Base-by-base conservation (phyloP, 1,140 invertebrate genomes). In the Drosophila repletoides region DNA sequence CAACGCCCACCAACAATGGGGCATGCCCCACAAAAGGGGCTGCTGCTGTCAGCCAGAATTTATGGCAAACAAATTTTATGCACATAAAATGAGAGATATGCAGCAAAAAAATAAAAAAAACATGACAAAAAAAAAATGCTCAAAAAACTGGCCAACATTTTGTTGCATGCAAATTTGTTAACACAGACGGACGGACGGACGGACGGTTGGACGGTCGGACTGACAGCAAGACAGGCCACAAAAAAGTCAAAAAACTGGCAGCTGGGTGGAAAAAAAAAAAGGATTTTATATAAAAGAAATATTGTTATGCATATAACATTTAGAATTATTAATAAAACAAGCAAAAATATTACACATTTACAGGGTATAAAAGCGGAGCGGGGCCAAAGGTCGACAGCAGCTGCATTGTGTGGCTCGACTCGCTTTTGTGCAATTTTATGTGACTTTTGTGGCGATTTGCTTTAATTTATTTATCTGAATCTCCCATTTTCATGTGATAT, bases 81-180 rank as follows among this genome's bases (percentile, higher is more conserved):
- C 66, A 69, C 66, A 55, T 51, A 61, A 61, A 55, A 55, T 33
- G 22, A 53, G 24, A 53, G 10, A 40, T 26, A 5, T n/a, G n/a
- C n/a, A n/a, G n/a, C n/a, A n/a, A 45, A 15, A 43, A 45, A 56
- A 40, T 22, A 33, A 3, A 56, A 56, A 45, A 40, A 14, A 28
- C 31, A 49, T 10, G 9, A 55, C 24, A 29, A 22, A 26, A 48
- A 56, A 22, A 45, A 22, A 49, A 49, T 5, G 31, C 31, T 15
- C 9, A 46, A 29, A 31, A 40, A 49, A 33, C 21, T 26, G 12
- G 28, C 33, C 36, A 55, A 64, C 66, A 69, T 40, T 69, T 69
- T 56, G 66, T 64, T 64, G 66, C 66, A 69, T 69, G 66, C 66
- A 64, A 64, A 69, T 69, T 69, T 69, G 66, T 69, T 69, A 69